Base-by-base conservation (phyloP, 2,888 invertebrate genomes). In the Rhingia campestris region DNA sequence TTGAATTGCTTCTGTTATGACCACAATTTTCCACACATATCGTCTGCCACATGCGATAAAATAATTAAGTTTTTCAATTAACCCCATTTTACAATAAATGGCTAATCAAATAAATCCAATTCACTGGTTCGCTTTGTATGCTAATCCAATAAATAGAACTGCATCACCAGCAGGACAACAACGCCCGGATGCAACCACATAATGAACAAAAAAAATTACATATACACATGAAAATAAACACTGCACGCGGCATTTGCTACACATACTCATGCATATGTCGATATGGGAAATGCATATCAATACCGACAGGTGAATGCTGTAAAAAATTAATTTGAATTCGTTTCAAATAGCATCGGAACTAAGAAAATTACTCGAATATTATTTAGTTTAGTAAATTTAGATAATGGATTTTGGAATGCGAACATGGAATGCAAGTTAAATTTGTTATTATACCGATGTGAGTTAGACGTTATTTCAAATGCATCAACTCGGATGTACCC, bases 21-120 rank as follows among this genome's bases (percentile, higher is more conserved):
- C 51, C 33, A 35, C 35, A n/a, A 49, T 43, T n/a, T 59, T 53
- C 10, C 30, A 14, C 41, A 49, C 61, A 56, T 61, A 61, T 33
- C 6, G 22, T 12, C 49, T 56, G 32, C 63, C 49, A 63, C 63
- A 70, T 63, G 6, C 51, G 54, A 74, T 75, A 63, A 75, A 63
- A 75, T 69, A 81, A 81, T 69, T 56, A 81, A 74, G 80, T 81
- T 75, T 72, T 81, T 75, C 74, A 81, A 80, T 75, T 75, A 75
- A 75, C 74, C 67, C 51, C 59, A 37, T 80, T 74, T 63, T 37
- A 51, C 74, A 63, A 81, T 69, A 75, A 81, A 75, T 75, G 56
- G 51, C 69, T 81, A 75, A 81, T 81, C 75, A 75, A 81, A 81
- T 81, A 75, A 67, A 81, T 70, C 56, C 72, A 49, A 70, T 77